These are phyloP conservation scores for Drosophila bipectinata DNA, from an alignment of 1,140 invertebrate genomes.

Conservation along the genomic window DNA sequence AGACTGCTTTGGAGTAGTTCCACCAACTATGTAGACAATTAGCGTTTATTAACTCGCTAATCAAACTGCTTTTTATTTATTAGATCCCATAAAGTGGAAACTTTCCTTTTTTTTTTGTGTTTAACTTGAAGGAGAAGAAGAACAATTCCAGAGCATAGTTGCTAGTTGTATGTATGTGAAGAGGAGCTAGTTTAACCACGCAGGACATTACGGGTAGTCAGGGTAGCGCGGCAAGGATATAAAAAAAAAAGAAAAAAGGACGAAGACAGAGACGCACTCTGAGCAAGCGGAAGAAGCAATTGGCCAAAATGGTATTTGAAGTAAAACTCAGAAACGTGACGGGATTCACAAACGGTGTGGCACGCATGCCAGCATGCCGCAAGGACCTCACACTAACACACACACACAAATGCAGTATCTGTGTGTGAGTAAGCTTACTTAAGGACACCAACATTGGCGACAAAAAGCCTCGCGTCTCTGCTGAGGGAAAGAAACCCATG, in stretches of 20 bases:
- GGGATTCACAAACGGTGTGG: conserved; percentile 51
- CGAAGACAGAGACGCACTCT: neutral
- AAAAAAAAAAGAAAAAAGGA: neutral
- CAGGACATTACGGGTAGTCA: neutral
- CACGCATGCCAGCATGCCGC: conserved; percentile 52
- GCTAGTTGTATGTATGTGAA: neutral
- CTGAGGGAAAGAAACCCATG: conserved; percentile 8
- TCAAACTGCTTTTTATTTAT: neutral
- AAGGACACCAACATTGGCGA: conserved; percentile 23
- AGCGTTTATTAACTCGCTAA: neutral
- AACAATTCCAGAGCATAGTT: too few relatives aligned
- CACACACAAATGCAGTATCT: conserved; percentile 2
- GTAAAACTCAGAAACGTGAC: conserved; percentile 75
- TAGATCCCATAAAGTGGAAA: neutral
- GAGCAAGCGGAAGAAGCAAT: conserved; percentile 50
- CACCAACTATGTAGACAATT: neutral
- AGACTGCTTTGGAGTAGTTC: too few relatives aligned
- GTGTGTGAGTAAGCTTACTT: conserved; percentile 17
- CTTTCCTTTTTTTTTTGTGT: neutral
- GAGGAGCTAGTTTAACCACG: conserved; percentile 1
- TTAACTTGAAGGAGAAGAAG: too few relatives aligned
- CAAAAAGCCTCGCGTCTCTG: conserved; percentile 29
- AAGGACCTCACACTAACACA: conserved; percentile 9
- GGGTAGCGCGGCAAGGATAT: neutral
- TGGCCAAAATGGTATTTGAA: conserved; percentile 75